Base-by-base conservation (phyloP, 37 sponge, comb jelly and placozoan genomes). In the Trichoplax adhaerens region DNA sequence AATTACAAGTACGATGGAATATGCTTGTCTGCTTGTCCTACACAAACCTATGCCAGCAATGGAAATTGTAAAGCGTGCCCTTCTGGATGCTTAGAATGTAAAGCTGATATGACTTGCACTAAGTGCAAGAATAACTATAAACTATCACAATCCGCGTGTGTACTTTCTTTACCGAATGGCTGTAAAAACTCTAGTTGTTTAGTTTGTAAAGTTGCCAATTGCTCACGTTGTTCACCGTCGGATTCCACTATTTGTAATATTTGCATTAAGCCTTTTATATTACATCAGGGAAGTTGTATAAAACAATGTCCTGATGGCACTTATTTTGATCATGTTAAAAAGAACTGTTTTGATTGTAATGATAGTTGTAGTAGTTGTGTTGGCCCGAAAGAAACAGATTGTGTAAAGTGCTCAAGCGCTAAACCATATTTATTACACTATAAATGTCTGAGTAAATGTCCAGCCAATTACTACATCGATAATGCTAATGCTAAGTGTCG, bases 241-340 rank as follows among this genome's bases (percentile, higher is more conserved):
- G 59, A 12, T 5, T 51, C 59, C 3, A 7, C 64, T 62, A 12
- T 3, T 62, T 74, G 75, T 12, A 60, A 12, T 29, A 3, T 47
- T 8, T 74, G 75, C 48, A 12, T 50, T 4, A 56, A 60, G 2
- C 3, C 5, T 29, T 2, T 49, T 10, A 7, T 74, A 47, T 29
- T 63, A n/a, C 56, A 63, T 47, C 52, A 74, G 52, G 75, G 75
- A n/a, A 29, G 53, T 10, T 74, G 75, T 74, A n/a, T 63, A 5
- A n/a, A 12, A 2, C 10, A 8, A 3, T 74, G 75, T 48, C 75
- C 75, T 51, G 65, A 7, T 12, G 61, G 75, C 3, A 74, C 56
- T 55, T 12, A 12, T 12, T 12, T 12, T 12, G 54, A 55, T n/a
- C 54, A 64, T 4, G n/a, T 51, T 12, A 52, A 62, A 46, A 6